Conservation (phyloP, 2,113 vertebrate species). For the Saimiri boliviensis region DNA sequence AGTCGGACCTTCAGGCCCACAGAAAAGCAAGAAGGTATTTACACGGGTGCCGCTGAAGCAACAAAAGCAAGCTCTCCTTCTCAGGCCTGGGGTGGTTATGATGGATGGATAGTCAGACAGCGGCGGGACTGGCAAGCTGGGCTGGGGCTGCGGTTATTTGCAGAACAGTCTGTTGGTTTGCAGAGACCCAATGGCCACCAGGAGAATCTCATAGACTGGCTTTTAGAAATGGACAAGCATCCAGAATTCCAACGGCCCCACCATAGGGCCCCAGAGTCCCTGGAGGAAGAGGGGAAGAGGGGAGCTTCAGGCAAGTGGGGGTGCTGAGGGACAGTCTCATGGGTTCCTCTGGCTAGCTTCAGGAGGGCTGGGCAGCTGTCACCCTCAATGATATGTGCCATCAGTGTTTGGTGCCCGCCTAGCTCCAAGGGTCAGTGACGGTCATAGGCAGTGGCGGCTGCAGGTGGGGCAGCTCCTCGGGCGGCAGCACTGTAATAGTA, state of each 20-base stretch:
- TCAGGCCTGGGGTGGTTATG: constrained; percentile 68
- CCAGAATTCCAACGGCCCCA: constrained; percentile 9
- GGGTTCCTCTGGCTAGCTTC: constrained; percentile 43
- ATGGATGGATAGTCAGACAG: constrained; percentile 62
- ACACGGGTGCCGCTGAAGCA: constrained; percentile 80
- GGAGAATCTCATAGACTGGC: constrained; percentile 48
- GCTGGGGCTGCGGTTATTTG: constrained; percentile 62
- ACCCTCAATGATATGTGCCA: constrained; percentile 63
- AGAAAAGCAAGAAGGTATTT: constrained; percentile 83
- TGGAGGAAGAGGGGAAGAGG: constrained; percentile 1
- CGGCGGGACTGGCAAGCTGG: constrained; percentile 27
- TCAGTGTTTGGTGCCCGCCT: constrained; percentile 65
- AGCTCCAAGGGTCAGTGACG: constrained; percentile 91
- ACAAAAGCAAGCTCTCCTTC: constrained; percentile 65
- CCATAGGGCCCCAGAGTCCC: neutral
- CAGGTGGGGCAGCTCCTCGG: constrained; percentile 91
- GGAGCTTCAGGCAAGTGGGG: neutral
- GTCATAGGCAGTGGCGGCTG: constrained; percentile 93
- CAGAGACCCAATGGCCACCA: constrained; percentile 15
- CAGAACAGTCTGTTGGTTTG: constrained; percentile 54
- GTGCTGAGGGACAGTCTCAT: constrained; percentile 41
- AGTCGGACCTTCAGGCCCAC: constrained; percentile 71
- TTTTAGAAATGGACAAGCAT: constrained; percentile 61
- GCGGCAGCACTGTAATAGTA: constrained; percentile 98
- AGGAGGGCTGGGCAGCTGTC: neutral